Base-by-base conservation (phyloP, 2,797 vertebrate species). In the Enteromius viviparus region DNA sequence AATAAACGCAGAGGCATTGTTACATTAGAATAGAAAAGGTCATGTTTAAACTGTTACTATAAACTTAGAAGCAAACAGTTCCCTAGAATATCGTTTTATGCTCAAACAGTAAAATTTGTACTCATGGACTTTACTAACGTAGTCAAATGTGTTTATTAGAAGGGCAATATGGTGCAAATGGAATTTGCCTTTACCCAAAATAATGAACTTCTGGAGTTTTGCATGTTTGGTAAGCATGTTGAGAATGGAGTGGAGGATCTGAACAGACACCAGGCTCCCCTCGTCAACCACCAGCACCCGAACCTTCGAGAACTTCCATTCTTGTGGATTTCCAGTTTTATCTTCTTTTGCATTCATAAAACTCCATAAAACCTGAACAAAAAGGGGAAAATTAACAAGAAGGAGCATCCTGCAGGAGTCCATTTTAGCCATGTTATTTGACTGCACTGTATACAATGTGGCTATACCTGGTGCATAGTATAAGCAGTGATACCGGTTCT, bases 221-320 rank as follows among this genome's bases (percentile, higher is more conserved):
- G 94, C 91, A 78, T 94, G 86, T 0, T 89, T 45, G 82, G 88
- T 85, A 34, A 97, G 86, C 82, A 95, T 89, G 49, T 87, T 91
- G 78, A 97, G 93, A 84, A 96, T 88, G 0, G 91, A 91, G 72
- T 92, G 92, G 75, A 96, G 92, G 83, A 94, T 32, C 8, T 80
- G 83, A 17, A 96, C 94, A 75, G 93, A 93, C 53, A 96, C 95
- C 89, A 97, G 90, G 86, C 96, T 97, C 82, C 95, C 96, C 92
- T 97, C 96, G 83, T 97, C 96, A 86, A 97, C 95, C 88, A 96
- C 90, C 85, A 97, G 89, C 89, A 95, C 87, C 0, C 91, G 92
- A 70, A 96, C 94, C 0, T 85, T 26, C 76, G 93, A 92, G 93
- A 96, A 97, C 75, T 91, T 95, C 96, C 96, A 96, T 0, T 91